phyloP scores from a whole-genome alignment of 2,113 vertebrate species.

The Lamprotornis superbus region DNA sequence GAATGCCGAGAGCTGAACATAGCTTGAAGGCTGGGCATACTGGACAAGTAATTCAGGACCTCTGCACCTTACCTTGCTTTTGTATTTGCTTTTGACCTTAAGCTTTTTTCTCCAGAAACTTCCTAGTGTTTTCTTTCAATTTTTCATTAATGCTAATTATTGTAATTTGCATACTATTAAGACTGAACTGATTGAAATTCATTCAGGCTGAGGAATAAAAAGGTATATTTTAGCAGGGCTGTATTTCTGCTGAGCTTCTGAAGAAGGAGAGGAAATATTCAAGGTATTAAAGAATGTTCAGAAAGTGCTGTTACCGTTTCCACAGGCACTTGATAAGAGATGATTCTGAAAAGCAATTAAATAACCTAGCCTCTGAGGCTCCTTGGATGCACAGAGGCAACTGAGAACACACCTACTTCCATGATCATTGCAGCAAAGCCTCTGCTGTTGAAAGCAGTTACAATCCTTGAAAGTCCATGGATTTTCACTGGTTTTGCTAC shows the following conservation, averaged over 20 bases:
- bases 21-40: background rate
- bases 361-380: background rate
- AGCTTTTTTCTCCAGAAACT: background rate
- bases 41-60: background rate
- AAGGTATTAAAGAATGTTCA: background rate
- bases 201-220: background rate
- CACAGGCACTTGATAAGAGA: background rate
- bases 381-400: background rate
- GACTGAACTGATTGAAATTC: conserved; percentile 16
- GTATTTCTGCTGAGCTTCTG: background rate
- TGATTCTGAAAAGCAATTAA: conserved; percentile 28
- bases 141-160: conserved; percentile 45
- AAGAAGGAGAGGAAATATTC: background rate
- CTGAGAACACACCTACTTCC: background rate
- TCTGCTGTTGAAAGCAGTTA: background rate
- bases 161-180: conserved; percentile 40
- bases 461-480: background rate
- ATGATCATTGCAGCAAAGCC: background rate
- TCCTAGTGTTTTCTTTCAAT: background rate
- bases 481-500: background rate
- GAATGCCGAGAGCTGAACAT: background rate
- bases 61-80: background rate
- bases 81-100: conserved; percentile 3
- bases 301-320: background rate
- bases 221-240: background rate